Evolutionary conservation across 2,888 invertebrate genomes (phyloP).

Genomic region (Spialia ferax): DNA sequence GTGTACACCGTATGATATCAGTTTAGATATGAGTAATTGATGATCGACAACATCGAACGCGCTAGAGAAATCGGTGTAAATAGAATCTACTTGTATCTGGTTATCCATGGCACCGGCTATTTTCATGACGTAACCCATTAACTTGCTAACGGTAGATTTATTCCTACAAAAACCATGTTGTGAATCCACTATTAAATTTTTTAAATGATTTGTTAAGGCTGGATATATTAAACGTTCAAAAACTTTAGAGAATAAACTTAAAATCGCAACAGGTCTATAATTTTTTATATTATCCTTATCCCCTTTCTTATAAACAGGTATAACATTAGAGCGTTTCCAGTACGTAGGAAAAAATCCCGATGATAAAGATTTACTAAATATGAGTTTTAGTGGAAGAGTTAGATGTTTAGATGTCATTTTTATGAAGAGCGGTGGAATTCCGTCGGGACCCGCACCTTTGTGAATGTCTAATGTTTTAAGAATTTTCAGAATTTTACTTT

Average conservation of each 20-base stretch:
- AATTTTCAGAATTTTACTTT: background rate
- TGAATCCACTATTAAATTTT: background rate
- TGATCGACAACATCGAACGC: background rate
- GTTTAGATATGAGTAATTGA: background rate
- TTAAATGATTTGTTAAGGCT: background rate
- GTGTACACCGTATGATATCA: background rate
- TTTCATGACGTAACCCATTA: background rate
- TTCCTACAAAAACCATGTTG: background rate
- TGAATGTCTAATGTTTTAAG: background rate
- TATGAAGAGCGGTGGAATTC: background rate
- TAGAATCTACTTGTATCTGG: background rate
- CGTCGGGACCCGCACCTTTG: background rate
- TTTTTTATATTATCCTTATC: background rate
- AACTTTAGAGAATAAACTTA: background rate
- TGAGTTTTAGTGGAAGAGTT: background rate
- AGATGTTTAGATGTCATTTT: background rate
- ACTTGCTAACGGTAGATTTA: background rate
- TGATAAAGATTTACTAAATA: background rate
- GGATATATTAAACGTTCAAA: background rate
- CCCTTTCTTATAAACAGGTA: background rate
- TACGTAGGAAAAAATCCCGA: background rate
- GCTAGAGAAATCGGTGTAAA: background rate
- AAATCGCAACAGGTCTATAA: background rate
- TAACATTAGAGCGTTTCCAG: background rate
- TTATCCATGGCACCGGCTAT: background rate